Evolutionary conservation across 1,140 invertebrate genomes (phyloP).

Genomic region (Drosophila gunungcola): DNA sequence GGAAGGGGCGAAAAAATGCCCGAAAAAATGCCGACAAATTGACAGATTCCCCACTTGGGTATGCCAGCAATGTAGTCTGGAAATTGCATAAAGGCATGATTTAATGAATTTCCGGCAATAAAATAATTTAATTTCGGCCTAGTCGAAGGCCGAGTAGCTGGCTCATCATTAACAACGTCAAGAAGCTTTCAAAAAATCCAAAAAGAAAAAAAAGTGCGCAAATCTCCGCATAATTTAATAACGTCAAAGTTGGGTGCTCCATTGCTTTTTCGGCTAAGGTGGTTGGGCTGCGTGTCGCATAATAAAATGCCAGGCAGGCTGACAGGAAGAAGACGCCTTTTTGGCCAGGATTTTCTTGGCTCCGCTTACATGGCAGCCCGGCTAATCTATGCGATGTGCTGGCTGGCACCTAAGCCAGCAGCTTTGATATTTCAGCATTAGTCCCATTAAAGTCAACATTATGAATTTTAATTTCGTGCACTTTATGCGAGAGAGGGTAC

Average conservation of each 20-base stretch:
- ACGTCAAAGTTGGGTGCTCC: constrained; percentile 54
- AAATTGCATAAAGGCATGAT: constrained; percentile 73
- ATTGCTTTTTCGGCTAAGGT: constrained; percentile 43
- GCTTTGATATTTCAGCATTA: constrained; percentile 74
- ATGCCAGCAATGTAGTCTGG: constrained; percentile 51
- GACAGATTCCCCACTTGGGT: constrained; percentile 50
- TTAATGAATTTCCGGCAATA: constrained; percentile 79
- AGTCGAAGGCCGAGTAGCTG: constrained; percentile 22
- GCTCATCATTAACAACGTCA: constrained; percentile 78
- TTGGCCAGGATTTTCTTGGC: constrained; percentile 43
- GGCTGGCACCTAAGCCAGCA: constrained; percentile 59
- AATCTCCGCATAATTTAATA: constrained; percentile 82
- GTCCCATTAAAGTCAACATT: constrained; percentile 71
- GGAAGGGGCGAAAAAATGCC: not conserved
- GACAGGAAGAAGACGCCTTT: constrained; percentile 40
- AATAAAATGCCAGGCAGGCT: constrained; percentile 61
- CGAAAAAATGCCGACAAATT: constrained; percentile 50
- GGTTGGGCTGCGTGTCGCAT: constrained; percentile 65
- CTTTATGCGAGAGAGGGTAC: constrained; percentile 36
- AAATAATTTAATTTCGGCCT: constrained; percentile 78
- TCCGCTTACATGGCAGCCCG: constrained; percentile 49
- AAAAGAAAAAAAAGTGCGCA: constrained; percentile 54
- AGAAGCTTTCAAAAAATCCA: constrained; percentile 51
- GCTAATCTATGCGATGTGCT: constrained; percentile 72
- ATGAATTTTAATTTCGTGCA: constrained; percentile 70